Conservation (phyloP, 2,888 invertebrate genomes). For the Sarcophaga variegata region DNA sequence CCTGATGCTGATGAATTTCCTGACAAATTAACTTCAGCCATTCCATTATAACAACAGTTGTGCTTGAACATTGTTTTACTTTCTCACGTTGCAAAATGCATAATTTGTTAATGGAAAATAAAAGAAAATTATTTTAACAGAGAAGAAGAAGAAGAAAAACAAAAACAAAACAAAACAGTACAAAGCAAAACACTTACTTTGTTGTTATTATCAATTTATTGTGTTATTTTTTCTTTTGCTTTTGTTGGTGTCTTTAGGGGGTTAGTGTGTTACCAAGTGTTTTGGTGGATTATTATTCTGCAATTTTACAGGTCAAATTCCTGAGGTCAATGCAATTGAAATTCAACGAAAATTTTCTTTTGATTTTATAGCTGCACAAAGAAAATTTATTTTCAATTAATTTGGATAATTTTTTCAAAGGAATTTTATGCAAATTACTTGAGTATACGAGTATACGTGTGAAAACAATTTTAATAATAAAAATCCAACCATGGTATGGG, state of each 20-base stretch:
- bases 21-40: conserved; percentile 25
- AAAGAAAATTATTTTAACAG: not conserved
- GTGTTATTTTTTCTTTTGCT: not conserved
- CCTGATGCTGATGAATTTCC: conserved; percentile 21
- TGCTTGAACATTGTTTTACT: conserved; percentile 40
- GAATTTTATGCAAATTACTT: not conserved
- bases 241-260: conserved; percentile 26
- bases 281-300: not conserved
- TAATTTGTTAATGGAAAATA: conserved; percentile 49
- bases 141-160: not conserved
- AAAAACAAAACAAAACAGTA: too few relatives aligned
- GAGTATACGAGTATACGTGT: not conserved
- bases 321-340: conserved; percentile 42
- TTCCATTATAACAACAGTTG: not conserved
- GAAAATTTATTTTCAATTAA: not conserved
- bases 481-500: too few relatives aligned
- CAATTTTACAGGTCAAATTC: conserved; percentile 50
- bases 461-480: not conserved
- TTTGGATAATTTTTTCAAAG: not conserved
- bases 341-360: not conserved
- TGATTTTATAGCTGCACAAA: not conserved
- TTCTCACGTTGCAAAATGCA: conserved; percentile 65
- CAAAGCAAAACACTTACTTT: not conserved
- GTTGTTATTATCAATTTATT: not conserved
- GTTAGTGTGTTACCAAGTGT: conserved; percentile 54